These are phyloP conservation scores for Hydropotes inermis DNA, from an alignment of 2,113 vertebrate species.

Conservation along the genomic window DNA sequence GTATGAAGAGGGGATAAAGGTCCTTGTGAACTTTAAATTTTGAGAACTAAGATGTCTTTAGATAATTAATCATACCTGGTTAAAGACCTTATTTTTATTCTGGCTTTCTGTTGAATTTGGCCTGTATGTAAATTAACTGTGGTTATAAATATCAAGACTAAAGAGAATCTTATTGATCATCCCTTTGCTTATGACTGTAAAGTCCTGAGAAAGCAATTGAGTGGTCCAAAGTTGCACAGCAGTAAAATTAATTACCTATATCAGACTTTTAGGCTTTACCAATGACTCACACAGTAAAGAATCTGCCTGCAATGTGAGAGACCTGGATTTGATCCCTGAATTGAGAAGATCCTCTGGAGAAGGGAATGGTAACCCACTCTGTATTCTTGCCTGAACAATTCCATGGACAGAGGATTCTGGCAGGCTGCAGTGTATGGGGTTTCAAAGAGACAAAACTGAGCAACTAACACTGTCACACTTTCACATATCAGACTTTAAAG, in stretches of 20 bases:
- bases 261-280: background rate
- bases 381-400: background rate
- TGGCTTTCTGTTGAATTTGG: background rate
- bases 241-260: background rate
- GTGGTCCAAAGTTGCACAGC: background rate
- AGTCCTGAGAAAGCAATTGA: background rate
- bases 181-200: background rate
- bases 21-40: background rate
- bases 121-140: background rate
- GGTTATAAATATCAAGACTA: background rate
- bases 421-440: background rate
- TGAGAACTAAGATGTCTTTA: background rate
- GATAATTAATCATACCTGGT: background rate
- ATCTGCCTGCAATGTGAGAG: background rate
- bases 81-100: background rate
- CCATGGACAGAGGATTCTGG: background rate
- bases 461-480: background rate
- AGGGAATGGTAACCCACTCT: background rate
- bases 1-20: background rate
- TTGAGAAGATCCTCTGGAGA: background rate
- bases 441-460: background rate
- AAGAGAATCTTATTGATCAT: background rate
- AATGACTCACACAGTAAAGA: background rate
- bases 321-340: background rate
- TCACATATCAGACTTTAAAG: background rate